Conservation (phyloP, 2,797 vertebrate genomes). For the Sylvia borin region DNA sequence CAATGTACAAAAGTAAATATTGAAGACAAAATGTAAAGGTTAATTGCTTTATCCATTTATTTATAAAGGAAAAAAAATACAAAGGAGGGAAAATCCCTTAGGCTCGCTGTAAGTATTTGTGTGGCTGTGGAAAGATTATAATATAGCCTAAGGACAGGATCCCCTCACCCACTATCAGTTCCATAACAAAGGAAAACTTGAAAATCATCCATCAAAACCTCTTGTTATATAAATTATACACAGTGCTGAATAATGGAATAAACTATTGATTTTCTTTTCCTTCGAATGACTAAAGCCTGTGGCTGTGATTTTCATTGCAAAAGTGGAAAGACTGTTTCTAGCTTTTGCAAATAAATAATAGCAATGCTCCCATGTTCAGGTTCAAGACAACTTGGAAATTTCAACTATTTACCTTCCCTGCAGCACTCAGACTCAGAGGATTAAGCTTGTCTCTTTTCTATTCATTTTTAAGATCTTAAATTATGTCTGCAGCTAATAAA, state of each 20-base stretch:
- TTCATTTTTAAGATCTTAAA: background rate
- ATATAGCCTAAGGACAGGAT: background rate
- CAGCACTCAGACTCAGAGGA: background rate
- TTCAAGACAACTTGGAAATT: background rate
- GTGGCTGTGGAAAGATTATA: background rate
- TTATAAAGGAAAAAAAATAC: background rate
- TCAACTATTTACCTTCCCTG: background rate
- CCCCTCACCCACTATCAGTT: background rate
- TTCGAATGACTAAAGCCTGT: background rate
- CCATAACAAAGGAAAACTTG: background rate
- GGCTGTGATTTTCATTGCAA: background rate
- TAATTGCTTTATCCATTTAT: background rate
- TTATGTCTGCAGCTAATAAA: background rate
- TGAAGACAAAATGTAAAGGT: background rate
- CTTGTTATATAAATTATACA: background rate
- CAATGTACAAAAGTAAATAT: background rate
- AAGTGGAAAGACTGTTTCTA: background rate
- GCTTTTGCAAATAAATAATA: background rate
- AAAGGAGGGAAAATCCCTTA: rapidly evolving
- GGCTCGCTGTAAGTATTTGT: background rate
- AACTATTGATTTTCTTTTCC: background rate
- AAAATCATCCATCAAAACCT: background rate
- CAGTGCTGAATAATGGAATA: background rate
- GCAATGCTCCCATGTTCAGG: background rate
- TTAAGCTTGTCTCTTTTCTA: background rate